Conservation (phyloP, 2,113 vertebrate genomes). For the Catagonus wagneri region DNA sequence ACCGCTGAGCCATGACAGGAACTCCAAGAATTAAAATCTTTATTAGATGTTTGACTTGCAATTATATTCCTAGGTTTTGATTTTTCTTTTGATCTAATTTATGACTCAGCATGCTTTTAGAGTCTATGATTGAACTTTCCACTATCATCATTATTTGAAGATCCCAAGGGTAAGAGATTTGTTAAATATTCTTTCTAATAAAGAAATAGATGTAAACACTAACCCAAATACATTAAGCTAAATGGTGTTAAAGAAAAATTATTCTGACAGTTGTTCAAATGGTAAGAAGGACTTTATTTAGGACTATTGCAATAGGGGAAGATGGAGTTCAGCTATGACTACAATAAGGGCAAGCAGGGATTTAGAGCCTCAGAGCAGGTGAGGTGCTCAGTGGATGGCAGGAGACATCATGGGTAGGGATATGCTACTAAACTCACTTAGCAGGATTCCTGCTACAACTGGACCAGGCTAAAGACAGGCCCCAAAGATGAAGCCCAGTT, state of each 20-base stretch:
- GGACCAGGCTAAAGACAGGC: background rate
- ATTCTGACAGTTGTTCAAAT: background rate
- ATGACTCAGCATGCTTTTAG: background rate
- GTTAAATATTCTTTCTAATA: background rate
- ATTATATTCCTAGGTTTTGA: background rate
- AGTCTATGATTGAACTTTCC: background rate
- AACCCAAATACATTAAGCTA: background rate
- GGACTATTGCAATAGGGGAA: background rate
- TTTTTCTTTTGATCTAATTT: background rate
- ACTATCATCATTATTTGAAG: background rate
- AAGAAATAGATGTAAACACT: background rate
- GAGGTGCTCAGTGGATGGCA: background rate
- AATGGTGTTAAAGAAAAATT: background rate
- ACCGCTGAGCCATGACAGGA: too few species aligned
- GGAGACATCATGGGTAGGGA: background rate
- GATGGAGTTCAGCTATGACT: background rate
- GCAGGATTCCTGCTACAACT: background rate
- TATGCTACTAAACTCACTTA: background rate
- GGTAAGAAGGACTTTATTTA: background rate
- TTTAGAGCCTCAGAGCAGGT: background rate
- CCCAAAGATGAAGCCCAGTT: background rate
- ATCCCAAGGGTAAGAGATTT: background rate
- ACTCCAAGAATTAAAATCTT: background rate
- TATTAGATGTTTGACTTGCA: background rate
- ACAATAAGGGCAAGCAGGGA: too few species aligned